phyloP scores from a whole-genome alignment of 2,797 vertebrate species.

The Orestias chungarensis region DNA sequence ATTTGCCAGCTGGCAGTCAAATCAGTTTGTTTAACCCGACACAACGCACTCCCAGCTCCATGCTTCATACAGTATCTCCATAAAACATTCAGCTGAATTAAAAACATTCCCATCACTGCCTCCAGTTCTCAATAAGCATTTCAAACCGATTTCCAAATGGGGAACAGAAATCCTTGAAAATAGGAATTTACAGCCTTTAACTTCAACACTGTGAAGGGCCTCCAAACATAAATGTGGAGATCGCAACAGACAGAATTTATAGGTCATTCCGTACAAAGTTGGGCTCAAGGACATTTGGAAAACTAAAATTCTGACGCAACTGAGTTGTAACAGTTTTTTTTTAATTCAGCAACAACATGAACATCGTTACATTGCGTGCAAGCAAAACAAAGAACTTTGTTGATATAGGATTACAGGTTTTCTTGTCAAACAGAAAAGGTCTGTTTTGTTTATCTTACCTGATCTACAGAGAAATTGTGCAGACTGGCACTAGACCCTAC shows the following conservation, averaged over 20 bases:
- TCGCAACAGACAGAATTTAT: background rate
- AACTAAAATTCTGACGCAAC: background rate
- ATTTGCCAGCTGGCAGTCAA: slow-evolving; percentile 3
- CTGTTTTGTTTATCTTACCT: no score
- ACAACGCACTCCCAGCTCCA: slow-evolving; percentile 14
- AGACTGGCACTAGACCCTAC: no score
- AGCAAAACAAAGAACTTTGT: no score
- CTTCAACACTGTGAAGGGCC: slow-evolving; percentile 21
- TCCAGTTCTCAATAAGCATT: slow-evolving; percentile 22
- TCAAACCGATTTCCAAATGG: slow-evolving; percentile 41
- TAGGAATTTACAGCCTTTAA: slow-evolving; percentile 19
- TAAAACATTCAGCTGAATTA: slow-evolving; percentile 30
- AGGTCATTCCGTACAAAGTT: no score
- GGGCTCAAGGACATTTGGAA: background rate
- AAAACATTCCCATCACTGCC: slow-evolving; percentile 43
- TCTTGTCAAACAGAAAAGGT: no score
- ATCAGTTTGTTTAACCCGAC: slow-evolving; percentile 48
- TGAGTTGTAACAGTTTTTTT: background rate
- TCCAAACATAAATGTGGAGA: slow-evolving; percentile 6
- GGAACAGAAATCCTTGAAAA: slow-evolving; percentile 23
- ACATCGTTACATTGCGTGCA: background rate
- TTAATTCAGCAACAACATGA: background rate
- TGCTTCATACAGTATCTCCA: slow-evolving; percentile 38
- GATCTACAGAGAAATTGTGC: no score
- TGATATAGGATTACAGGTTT: no score